Evolutionary conservation across 2,113 vertebrate genomes (phyloP), one percentile per base, ranked within the genome.

Genomic region (Trochalopteron elliotii): DNA sequence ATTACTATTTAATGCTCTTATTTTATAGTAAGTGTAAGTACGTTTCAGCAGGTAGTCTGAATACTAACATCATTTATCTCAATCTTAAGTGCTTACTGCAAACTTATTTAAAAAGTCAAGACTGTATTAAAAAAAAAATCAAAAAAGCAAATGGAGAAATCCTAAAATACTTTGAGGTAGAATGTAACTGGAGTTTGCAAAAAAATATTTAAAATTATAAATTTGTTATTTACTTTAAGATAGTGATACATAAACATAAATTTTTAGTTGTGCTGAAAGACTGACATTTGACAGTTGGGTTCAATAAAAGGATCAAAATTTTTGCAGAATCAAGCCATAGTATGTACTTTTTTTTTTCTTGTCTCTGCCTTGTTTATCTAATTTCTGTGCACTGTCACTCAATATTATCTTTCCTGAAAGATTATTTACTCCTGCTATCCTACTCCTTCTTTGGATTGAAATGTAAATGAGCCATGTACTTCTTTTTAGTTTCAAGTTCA

Each of bases 401-500:
- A 80, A 47, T 83, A 37, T 59, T 88, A 55, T 68, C 14, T 68
- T 83, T 88, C 28, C 63, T 76, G 64, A 91, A 96, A 65, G 35
- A 86, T 52, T 5, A 50, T 78, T 89, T 83, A 35, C 20, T 89
- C 15, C 56, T n/a, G 12, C 33, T 12, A 65, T 24, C 10, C 17
- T 53, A 40, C 6, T 5, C 10, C 35, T 85, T 7, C 13, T 75
- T 68, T 69, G 50, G 56, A 87, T n/a, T 89, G 76, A 94, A 95
- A 95, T 87, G 24, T 64, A 94, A 97, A 93, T 90, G 49, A 94
- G 56, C 14, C 31, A 39, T 55, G 24, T 59, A 40, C 8, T 93
- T 87, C 30, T 47, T 85, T 94, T 92, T n/a, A 74, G 31, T 78
- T 96, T 95, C 60, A 94, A 90, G 71, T 93, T 96, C 86, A 67